phyloP scores from a whole-genome alignment of 2,888 invertebrate genomes.

The Hipparchia semele region DNA sequence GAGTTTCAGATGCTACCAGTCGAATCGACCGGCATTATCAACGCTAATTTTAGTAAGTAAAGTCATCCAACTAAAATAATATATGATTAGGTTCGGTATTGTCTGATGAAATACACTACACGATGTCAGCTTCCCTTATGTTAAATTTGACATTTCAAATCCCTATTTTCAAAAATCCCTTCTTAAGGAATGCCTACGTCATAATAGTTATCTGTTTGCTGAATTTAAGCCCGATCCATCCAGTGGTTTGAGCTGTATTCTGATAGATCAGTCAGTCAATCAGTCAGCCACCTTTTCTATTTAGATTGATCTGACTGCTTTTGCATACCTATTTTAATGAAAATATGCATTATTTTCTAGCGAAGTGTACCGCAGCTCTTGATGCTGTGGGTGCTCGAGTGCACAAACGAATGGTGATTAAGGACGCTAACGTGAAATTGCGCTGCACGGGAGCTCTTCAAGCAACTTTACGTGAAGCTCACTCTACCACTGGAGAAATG shows the following conservation, averaged over 20 bases:
- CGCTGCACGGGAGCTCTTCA: slow-evolving; percentile 65
- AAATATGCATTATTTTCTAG: slow-evolving; percentile 46
- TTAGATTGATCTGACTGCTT: too few relatives aligned
- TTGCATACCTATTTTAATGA: not conserved
- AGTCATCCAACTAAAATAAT: not conserved
- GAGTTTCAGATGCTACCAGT: slow-evolving; percentile 83
- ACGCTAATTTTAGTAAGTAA: slow-evolving; percentile 83
- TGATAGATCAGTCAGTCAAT: too few relatives aligned
- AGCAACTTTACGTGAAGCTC: slow-evolving; percentile 82
- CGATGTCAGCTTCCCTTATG: too few relatives aligned
- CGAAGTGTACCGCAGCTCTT: slow-evolving; percentile 65
- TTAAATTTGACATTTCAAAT: too few relatives aligned
- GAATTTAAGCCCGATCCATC: too few relatives aligned
- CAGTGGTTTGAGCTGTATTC: too few relatives aligned
- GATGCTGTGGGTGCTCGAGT: slow-evolving; percentile 71
- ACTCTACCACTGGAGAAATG: slow-evolving; percentile 83
- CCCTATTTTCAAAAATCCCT: too few relatives aligned
- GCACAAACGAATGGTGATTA: slow-evolving; percentile 70
- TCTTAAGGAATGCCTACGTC: too few relatives aligned
- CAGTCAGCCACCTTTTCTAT: too few relatives aligned
- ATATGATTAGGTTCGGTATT: too few relatives aligned
- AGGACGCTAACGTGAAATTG: slow-evolving; percentile 78
- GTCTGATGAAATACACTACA: too few relatives aligned
- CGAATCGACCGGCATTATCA: slow-evolving; percentile 81
- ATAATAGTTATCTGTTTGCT: too few relatives aligned